A percentile compares a stretch with the other conserved stretches of the same genome.
phyloP scores from a whole-genome alignment of 2,113 vertebrate species.

The Otolemur garnettii region DNA sequence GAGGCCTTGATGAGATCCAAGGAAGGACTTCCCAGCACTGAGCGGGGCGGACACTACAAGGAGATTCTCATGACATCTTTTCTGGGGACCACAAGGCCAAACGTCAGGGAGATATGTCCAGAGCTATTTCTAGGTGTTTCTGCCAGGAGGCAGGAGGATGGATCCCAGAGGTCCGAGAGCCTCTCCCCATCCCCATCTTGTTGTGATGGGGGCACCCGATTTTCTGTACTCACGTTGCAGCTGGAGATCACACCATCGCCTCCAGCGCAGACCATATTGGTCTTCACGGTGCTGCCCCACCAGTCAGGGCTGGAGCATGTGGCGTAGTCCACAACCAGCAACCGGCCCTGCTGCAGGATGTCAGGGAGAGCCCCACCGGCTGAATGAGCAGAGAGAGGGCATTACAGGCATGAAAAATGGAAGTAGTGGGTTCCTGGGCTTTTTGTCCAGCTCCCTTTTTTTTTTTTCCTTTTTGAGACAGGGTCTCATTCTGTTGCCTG shows the following conservation, averaged over 20 bases:
- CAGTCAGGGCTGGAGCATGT: constrained; percentile 81
- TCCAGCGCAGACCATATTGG: constrained; percentile 86
- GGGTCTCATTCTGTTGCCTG: too few species aligned
- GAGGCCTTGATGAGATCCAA: not conserved
- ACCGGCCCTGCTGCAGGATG: constrained; percentile 83
- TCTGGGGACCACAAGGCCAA: not conserved
- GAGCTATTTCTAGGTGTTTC: not conserved
- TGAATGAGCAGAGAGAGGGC: constrained; percentile 45
- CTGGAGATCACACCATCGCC: constrained; percentile 86
- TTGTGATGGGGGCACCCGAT: not conserved
- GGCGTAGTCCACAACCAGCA: constrained; percentile 84
- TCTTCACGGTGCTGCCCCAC: constrained; percentile 85
- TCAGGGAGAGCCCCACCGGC: constrained; percentile 80
- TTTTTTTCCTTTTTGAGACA: too few species aligned
- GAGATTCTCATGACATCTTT: not conserved
- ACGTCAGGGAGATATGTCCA: not conserved
- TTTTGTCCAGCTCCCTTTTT: not conserved
- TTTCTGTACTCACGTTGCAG: constrained; percentile 81
- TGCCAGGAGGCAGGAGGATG: not conserved
- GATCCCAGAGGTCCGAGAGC: rapidly evolving
- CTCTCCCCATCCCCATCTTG: too few species aligned
- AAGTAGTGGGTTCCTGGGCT: not conserved
- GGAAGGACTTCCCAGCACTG: not conserved
- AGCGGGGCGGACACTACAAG: not conserved
- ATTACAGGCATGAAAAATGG: not conserved